Percentiles rank a stretch among this genome's conserved stretches.
phyloP scores from a whole-genome alignment of 2,888 invertebrate species.

The Tinea pellionella region DNA sequence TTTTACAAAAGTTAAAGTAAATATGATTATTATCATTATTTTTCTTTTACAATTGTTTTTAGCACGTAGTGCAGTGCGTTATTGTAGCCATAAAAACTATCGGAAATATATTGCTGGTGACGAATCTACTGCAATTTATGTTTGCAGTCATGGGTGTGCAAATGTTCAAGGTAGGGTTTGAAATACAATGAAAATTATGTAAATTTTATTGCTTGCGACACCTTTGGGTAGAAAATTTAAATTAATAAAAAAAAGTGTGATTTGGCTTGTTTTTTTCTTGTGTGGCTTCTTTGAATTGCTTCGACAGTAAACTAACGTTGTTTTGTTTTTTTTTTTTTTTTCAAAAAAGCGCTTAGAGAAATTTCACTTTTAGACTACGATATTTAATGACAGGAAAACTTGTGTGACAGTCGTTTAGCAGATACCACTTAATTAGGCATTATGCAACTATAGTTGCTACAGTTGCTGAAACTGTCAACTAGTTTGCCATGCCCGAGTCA shows the following conservation, averaged over 20 bases:
- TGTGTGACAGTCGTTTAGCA: no score
- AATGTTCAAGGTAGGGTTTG: slow-evolving; percentile 95
- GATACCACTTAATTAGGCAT: no score
- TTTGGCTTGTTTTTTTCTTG: slow-evolving; percentile 12
- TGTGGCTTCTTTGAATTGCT: slow-evolving; percentile 12
- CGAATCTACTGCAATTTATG: slow-evolving; percentile 99
- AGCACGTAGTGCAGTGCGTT: slow-evolving; percentile 99
- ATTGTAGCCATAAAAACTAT: slow-evolving; percentile 99
- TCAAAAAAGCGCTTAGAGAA: not conserved
- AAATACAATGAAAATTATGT: slow-evolving; percentile 14
- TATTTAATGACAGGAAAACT: no score
- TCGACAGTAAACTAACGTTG: slow-evolving; percentile 10
- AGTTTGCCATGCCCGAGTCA: no score
- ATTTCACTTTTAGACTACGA: no score
- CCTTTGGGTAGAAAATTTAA: not conserved
- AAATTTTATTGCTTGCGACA: slow-evolving; percentile 17
- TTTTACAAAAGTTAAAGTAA: not conserved
- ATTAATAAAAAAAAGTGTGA: not conserved
- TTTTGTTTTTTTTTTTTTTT: no score
- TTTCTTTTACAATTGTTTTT: slow-evolving; percentile 33
- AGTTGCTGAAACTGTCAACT: no score
- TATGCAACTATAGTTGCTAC: no score
- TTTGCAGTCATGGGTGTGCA: slow-evolving; percentile 99
- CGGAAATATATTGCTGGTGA: slow-evolving; percentile 99
- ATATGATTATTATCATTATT: slow-evolving; percentile 14